Evolutionary conservation across 1,140 invertebrate genomes (phyloP).

Genomic region (Drosophila cardini): DNA sequence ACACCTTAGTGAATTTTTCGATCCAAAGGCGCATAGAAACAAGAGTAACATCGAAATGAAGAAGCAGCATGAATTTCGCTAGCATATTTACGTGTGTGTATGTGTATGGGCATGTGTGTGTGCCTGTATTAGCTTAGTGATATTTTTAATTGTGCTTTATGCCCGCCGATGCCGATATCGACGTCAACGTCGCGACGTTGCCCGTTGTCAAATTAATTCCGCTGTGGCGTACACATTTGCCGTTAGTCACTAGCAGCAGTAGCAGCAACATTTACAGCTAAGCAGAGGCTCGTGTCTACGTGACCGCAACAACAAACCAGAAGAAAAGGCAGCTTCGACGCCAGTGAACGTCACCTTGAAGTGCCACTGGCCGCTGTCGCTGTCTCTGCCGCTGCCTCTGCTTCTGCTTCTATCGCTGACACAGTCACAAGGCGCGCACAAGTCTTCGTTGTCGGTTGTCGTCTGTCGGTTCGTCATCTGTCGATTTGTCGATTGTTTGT

Average conservation of each 20-base stretch:
- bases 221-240: conserved; percentile 30
- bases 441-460: conserved; percentile 30
- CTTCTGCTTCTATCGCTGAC: not conserved
- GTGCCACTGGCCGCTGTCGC: conserved; percentile 37
- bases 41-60: conserved; percentile 35
- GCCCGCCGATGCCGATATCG: conserved; percentile 11
- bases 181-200: not conserved
- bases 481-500: conserved; percentile 1
- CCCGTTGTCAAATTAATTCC: conserved; percentile 47
- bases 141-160: conserved; percentile 50
- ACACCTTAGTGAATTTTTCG: conserved; percentile 15
- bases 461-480: conserved; percentile 9
- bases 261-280: conserved; percentile 39
- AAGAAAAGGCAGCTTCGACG: conserved; percentile 16
- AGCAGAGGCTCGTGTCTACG: conserved; percentile 31
- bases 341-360: conserved; percentile 43
- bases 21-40: conserved; percentile 23
- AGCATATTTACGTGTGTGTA: not conserved
- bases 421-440: conserved; percentile 44
- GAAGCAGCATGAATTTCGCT: conserved; percentile 38
- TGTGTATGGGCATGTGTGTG: conserved; percentile 17
- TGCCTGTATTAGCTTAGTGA: conserved; percentile 46
- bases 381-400: too few species aligned
- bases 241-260: conserved; percentile 25
- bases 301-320: conserved; percentile 30